A percentile compares a stretch with the other conserved stretches of the same genome.
Evolutionary conservation across 2,113 vertebrate genomes (phyloP).

Genomic region (Brachypteracias leptosomus): DNA sequence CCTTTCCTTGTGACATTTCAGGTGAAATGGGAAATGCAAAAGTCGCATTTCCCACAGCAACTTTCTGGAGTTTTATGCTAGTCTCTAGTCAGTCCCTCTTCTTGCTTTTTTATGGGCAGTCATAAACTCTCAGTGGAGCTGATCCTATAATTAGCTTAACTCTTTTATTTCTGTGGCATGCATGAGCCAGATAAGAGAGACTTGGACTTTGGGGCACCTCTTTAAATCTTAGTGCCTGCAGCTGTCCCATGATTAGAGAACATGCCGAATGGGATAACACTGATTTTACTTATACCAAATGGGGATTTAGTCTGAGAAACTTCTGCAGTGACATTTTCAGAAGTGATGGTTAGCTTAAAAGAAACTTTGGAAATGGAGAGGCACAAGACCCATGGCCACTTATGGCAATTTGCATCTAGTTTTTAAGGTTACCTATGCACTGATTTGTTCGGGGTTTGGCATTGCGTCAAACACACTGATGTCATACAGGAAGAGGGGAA

Average conservation of each 20-base stretch:
- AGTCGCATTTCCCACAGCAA: not conserved
- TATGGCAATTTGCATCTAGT: not conserved
- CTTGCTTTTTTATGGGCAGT: not conserved
- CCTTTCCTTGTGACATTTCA: not conserved
- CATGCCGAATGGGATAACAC: fast-evolving
- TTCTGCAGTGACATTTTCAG: not conserved
- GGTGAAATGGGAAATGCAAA: not conserved
- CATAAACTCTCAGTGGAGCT: not conserved
- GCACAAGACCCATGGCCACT: fast-evolving
- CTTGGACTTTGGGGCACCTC: not conserved
- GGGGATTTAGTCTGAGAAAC: not conserved
- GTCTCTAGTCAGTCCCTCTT: not conserved
- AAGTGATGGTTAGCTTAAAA: not conserved
- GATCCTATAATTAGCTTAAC: not conserved
- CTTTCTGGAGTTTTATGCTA: not conserved
- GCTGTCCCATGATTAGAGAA: not conserved
- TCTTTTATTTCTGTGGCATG: not conserved
- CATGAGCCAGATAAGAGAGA: not conserved
- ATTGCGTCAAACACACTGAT: not conserved
- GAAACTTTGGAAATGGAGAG: not conserved
- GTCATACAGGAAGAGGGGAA: not conserved
- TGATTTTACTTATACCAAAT: not conserved
- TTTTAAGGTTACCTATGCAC: fast-evolving
- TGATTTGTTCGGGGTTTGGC: not conserved
- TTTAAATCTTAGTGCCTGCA: not conserved